Percentiles rank a stretch among this genome's conserved stretches.
Conservation (phyloP, 2,888 invertebrate species). For the Listrodromus nycthemerus region DNA sequence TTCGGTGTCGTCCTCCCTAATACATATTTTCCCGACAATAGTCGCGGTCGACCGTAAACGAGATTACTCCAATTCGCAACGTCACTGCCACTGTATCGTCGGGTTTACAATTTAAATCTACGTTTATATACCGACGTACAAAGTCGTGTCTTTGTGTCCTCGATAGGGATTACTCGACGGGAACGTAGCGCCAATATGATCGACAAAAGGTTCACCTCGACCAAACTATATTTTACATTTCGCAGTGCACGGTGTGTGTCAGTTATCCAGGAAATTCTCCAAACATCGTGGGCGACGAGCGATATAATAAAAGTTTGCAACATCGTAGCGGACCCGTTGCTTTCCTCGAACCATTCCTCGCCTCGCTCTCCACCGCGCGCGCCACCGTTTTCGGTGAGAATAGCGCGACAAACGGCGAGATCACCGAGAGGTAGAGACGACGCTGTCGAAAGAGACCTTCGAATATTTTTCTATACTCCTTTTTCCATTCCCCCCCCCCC, state of each 20-base stretch:
- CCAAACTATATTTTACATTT: slow-evolving; percentile 16
- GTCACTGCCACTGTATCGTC: slow-evolving; percentile 2
- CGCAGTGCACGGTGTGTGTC: slow-evolving; percentile 25
- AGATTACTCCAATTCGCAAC: slow-evolving; percentile 39
- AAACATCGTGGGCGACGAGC: slow-evolving; percentile 56
- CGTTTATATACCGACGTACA: slow-evolving; percentile 7
- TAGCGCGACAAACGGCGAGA: slow-evolving; percentile 55
- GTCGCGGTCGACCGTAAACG: slow-evolving; percentile 33
- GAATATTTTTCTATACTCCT: slow-evolving; percentile 38
- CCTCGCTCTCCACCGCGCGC: background rate
- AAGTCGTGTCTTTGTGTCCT: slow-evolving; percentile 1
- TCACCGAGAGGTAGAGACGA: slow-evolving; percentile 5
- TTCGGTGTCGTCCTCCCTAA: background rate
- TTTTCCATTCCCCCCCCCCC: slow-evolving; percentile 23
- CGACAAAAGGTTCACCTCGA: slow-evolving; percentile 25
- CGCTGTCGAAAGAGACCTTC: slow-evolving; percentile 39
- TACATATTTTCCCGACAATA: background rate
- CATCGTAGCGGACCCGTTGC: slow-evolving; percentile 12
- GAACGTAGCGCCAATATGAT: slow-evolving; percentile 11
- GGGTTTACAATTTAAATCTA: slow-evolving; percentile 25
- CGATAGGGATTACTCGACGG: background rate
- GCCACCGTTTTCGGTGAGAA: slow-evolving; percentile 48
- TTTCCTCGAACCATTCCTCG: background rate
- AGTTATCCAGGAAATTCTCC: slow-evolving; percentile 51
- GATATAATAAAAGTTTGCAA: slow-evolving; percentile 58